Evolutionary conservation across 2,797 vertebrate genomes (phyloP).

Genomic region (Sandelia bainsii): DNA sequence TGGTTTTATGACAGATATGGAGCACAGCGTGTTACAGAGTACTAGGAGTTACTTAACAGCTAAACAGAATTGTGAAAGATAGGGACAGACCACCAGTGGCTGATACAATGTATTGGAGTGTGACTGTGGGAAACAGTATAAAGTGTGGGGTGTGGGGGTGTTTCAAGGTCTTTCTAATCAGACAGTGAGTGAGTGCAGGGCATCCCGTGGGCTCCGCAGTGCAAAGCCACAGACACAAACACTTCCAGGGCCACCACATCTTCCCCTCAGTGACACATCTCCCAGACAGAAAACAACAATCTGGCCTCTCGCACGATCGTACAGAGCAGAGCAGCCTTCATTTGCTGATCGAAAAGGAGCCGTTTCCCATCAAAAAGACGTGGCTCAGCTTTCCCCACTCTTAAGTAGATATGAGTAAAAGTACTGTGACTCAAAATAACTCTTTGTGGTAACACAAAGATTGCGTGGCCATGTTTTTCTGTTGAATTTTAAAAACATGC

Average conservation of each 20-base stretch:
- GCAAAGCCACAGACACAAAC: conserved; percentile 61
- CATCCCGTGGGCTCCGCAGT: conserved; percentile 28
- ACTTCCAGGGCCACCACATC: conserved; percentile 39
- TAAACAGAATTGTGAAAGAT: conserved; percentile 4
- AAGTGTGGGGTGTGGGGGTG: not conserved
- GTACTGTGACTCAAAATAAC: conserved; percentile 35
- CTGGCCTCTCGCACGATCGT: conserved; percentile 32
- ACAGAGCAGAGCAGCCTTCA: conserved; percentile 26
- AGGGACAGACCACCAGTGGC: not conserved
- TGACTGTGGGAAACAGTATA: conserved; percentile 25
- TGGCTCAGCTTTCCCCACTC: not conserved
- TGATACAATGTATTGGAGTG: conserved; percentile 16
- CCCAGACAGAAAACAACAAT: conserved; percentile 46
- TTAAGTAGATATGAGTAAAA: conserved; percentile 22
- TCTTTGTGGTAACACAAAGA: conserved; percentile 14
- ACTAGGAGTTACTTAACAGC: conserved; percentile 19
- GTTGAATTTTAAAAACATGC: conserved; percentile 22
- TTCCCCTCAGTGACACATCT: conserved; percentile 53
- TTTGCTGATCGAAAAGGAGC: conserved; percentile 17
- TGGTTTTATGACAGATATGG: conserved; percentile 26
- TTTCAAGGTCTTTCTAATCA: conserved; percentile 47
- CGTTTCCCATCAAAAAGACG: conserved; percentile 8
- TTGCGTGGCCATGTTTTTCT: conserved; percentile 31
- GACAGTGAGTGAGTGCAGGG: conserved; percentile 35
- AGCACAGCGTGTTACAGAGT: not conserved